Evolutionary conservation across 2,888 invertebrate species (phyloP), one percentile per base, ranked within the genome.

Genomic region (Arenicola marina): DNA sequence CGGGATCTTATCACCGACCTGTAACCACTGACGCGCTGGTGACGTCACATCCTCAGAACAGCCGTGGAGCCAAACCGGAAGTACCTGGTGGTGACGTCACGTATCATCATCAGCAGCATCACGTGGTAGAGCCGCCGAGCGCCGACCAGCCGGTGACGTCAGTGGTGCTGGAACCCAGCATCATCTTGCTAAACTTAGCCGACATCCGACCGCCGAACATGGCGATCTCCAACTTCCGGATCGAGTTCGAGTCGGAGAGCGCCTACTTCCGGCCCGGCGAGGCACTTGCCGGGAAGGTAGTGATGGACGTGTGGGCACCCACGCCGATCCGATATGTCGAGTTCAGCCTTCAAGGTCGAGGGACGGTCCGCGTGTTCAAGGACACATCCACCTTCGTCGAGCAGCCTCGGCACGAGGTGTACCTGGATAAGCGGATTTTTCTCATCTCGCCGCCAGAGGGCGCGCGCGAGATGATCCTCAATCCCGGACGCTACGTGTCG

Each of bases 321-420:
- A 53, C 79, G 11, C 76, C 77, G 57, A 74, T 79, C 31, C 63
- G 75, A 54, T 77, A 75, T 59, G 71, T 80, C 34, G 79, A 80
- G 61, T 67, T 80, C 45, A 57, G 75, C 3, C 72, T 78, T 24
- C 65, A 70, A 15, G 80, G 79, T 4, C 62, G 74, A n/a, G 76
- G 75, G 4, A 71, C 69, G n/a, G 66, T 75, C 15, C 68, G 71
- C 1, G 58, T 74, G 4, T 57, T 65, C 31, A 68, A 71, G 32
- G 43, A 63, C 56, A 69, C 69, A 18, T 66, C 71, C n/a, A 73
- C 72, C 4, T 54, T 67, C 34, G 61, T 67, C 4, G 69, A 71
- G 18, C 65, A 69, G 0, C 62, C 68, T 4, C 68, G 69, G 51
- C 51, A 51, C 24, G 79, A 80, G 63, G 69, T 71, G 1, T 75